A percentile compares a stretch with the other conserved stretches of the same genome.
Conservation (phyloP, 2,888 invertebrate genomes). For the Dryocosmus kuriphilus region DNA sequence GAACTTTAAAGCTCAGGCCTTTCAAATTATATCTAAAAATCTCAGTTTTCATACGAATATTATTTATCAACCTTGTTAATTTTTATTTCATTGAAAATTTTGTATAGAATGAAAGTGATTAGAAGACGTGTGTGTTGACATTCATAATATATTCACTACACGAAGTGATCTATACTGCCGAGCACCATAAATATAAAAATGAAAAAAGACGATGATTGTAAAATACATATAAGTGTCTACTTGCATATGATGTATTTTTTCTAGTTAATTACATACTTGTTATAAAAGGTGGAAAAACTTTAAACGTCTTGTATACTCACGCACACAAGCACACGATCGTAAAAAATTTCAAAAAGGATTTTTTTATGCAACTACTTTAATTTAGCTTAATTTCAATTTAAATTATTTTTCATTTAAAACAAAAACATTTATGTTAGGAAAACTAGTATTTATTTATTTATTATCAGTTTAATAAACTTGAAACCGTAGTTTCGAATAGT, state of each 20-base stretch:
- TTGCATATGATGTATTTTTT: conserved; percentile 46
- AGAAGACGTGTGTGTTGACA: neutral
- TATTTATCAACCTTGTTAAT: conserved; percentile 7
- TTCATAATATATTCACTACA: conserved; percentile 8
- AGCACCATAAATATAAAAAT: conserved; percentile 13
- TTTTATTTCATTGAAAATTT: neutral
- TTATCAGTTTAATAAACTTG: neutral
- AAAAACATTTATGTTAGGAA: neutral
- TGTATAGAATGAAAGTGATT: neutral
- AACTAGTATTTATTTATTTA: neutral
- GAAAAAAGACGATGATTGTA: conserved; percentile 40
- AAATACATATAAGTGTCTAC: conserved; percentile 45
- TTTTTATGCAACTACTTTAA: neutral
- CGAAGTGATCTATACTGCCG: conserved; percentile 22
- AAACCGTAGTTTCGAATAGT: neutral
- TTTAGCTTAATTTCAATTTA: neutral
- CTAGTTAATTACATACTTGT: neutral
- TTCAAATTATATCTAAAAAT: neutral
- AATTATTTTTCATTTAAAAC: neutral
- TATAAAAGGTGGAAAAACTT: conserved; percentile 9
- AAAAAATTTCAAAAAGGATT: neutral
- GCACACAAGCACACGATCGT: neutral
- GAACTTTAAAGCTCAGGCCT: neutral
- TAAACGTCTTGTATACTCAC: conserved; percentile 9
- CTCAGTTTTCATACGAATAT: neutral